A percentile compares a stretch with the other conserved stretches of the same genome.
Conservation (phyloP, 2,113 vertebrate species). For the Oriolus oriolus region DNA sequence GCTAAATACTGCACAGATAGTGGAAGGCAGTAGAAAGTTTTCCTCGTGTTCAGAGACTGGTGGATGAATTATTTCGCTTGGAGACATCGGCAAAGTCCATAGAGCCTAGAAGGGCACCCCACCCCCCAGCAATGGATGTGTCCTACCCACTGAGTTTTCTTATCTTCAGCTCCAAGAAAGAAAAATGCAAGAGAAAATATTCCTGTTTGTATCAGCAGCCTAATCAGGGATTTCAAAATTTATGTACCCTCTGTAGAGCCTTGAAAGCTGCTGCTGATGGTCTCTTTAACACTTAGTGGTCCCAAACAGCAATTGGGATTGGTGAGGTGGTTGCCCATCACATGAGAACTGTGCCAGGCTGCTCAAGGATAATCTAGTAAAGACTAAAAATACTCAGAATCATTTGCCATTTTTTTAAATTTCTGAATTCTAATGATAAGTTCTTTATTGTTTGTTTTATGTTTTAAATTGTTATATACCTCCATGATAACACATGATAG, state of each 20-base stretch:
- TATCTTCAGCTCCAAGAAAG: neutral
- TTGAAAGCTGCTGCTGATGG: neutral
- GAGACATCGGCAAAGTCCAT: neutral
- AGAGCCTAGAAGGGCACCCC: neutral
- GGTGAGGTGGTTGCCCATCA: neutral
- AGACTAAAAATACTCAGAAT: neutral
- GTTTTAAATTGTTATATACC: neutral
- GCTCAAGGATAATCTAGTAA: neutral
- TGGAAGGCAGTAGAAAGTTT: neutral
- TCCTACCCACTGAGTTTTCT: neutral
- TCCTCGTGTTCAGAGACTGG: neutral
- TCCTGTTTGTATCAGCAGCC: neutral
- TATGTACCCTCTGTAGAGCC: neutral
- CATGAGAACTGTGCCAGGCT: neutral
- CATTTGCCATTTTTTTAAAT: neutral
- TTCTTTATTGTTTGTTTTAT: neutral
- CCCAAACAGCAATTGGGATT: fast-evolving
- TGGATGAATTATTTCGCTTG: neutral
- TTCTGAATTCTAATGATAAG: neutral
- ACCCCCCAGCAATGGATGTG: neutral
- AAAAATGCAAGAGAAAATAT: neutral
- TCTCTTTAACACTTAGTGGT: neutral
- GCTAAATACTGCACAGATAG: neutral
- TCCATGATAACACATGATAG: neutral
- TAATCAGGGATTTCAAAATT: neutral